phyloP scores from a whole-genome alignment of 1,140 invertebrate species.

The Caenorhabditis briggsae region DNA sequence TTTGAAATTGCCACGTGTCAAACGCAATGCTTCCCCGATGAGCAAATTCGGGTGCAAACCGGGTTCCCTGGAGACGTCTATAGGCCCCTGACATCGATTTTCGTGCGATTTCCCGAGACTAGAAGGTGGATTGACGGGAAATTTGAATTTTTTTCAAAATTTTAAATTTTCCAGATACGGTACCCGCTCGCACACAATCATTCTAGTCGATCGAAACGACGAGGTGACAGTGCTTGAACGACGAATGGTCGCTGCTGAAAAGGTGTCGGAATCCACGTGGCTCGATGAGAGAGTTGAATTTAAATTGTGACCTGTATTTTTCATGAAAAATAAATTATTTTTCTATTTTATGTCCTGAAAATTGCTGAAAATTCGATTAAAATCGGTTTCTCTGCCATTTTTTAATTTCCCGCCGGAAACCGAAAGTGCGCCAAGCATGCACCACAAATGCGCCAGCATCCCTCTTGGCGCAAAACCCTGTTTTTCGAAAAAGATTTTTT shows the following conservation, averaged over 20 bases:
- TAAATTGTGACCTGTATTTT: neutral
- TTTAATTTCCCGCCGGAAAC: neutral
- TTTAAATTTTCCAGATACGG: constrained; percentile 41
- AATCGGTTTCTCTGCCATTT: neutral
- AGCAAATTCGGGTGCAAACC: constrained; percentile 65
- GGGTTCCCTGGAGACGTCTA: constrained; percentile 61
- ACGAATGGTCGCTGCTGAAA: constrained; percentile 58
- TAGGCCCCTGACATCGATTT: constrained; percentile 65
- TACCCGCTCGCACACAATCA: constrained; percentile 66
- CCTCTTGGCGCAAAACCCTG: neutral
- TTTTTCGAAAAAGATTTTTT: constrained; percentile 9
- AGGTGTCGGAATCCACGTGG: constrained; percentile 18
- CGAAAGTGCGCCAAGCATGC: neutral
- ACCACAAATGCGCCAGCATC: neutral
- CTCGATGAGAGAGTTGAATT: constrained; percentile 12
- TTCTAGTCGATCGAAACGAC: constrained; percentile 68
- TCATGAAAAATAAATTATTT: neutral
- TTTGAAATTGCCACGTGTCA: constrained; percentile 43
- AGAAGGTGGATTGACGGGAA: neutral
- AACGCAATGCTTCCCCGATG: constrained; percentile 57
- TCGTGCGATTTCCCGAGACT: constrained; percentile 57
- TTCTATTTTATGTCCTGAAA: no score
- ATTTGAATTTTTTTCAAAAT: neutral
- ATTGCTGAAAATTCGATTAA: neutral
- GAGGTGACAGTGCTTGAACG: constrained; percentile 67